A percentile compares a stretch with the other conserved stretches of the same genome.
These are phyloP conservation scores for Zootermopsis nevadensis DNA, from an alignment of 2,888 invertebrate species.

Conservation along the genomic window DNA sequence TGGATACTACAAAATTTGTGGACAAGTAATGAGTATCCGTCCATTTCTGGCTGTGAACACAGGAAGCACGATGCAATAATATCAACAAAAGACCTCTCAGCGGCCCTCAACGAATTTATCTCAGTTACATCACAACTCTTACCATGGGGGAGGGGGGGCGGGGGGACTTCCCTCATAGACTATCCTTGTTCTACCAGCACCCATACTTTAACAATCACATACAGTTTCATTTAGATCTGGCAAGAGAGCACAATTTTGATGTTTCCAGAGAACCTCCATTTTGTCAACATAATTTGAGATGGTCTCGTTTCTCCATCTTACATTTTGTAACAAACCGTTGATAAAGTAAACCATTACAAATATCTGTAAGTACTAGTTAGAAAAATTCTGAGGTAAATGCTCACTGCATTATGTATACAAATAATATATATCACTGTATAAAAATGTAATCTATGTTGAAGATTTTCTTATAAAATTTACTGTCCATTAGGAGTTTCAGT, in stretches of 20 bases:
- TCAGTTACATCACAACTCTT: slow-evolving; percentile 36
- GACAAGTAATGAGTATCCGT: slow-evolving; percentile 31
- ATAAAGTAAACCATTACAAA: slow-evolving; percentile 38
- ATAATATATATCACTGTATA: slow-evolving; percentile 39
- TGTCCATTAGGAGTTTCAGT: slow-evolving; percentile 3
- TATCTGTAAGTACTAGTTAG: slow-evolving; percentile 30
- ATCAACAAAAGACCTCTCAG: slow-evolving; percentile 46
- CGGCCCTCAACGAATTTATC: slow-evolving; percentile 33
- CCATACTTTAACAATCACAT: slow-evolving; percentile 53
- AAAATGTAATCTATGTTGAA: slow-evolving; percentile 36
- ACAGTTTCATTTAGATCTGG: slow-evolving; percentile 43
- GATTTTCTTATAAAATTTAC: slow-evolving; percentile 16
- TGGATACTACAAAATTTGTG: slow-evolving; percentile 12
- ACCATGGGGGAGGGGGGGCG: too few relatives aligned
- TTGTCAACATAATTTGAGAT: slow-evolving; percentile 28
- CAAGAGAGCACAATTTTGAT: slow-evolving; percentile 26
- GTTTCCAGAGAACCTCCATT: slow-evolving; percentile 45
- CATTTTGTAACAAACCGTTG: neutral
- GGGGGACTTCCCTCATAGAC: slow-evolving; percentile 10
- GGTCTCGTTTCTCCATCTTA: neutral
- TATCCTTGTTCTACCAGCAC: slow-evolving; percentile 51
- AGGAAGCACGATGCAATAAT: slow-evolving; percentile 51
- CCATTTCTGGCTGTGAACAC: slow-evolving; percentile 39
- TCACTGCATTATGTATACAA: slow-evolving; percentile 38
- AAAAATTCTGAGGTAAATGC: slow-evolving; percentile 38